Conservation (phyloP, 2,797 vertebrate species). For the Chiroxiphia lanceolata region DNA sequence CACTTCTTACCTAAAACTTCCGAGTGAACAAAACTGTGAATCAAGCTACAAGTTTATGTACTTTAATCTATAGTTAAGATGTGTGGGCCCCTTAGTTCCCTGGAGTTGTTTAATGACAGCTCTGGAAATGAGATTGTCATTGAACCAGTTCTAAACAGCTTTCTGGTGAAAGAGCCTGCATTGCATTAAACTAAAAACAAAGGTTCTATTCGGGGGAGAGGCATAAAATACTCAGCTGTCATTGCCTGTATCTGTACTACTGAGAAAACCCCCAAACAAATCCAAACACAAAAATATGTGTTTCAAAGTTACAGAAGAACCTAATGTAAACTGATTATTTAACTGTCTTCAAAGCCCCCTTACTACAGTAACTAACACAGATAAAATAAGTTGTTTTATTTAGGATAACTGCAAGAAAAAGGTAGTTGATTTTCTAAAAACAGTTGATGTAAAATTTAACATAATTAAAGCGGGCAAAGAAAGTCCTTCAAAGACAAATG, state of each 20-base stretch:
- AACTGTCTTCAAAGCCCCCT: not conserved
- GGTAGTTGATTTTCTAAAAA: not conserved
- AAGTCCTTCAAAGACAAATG: not conserved
- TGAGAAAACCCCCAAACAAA: not conserved
- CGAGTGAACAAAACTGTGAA: not conserved
- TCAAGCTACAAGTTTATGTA: not conserved
- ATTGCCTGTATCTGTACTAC: not conserved
- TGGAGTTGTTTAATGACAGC: not conserved
- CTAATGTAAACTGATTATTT: not conserved
- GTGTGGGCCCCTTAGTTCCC: not conserved
- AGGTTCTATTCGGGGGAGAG: not conserved
- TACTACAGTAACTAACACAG: not conserved
- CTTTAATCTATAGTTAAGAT: not conserved
- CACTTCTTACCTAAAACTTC: not conserved
- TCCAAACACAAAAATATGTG: not conserved
- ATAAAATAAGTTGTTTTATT: not conserved
- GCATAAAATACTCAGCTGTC: not conserved
- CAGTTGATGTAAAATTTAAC: not conserved
- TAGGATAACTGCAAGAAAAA: not conserved
- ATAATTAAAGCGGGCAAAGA: accelerated
- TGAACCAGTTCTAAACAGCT: not conserved
- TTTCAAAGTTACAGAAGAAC: not conserved
- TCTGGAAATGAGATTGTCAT: not conserved
- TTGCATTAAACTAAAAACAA: not conserved
- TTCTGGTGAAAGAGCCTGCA: not conserved